Conservation (phyloP, 2,888 invertebrate species). For the Caenorhabditis sinica region DNA sequence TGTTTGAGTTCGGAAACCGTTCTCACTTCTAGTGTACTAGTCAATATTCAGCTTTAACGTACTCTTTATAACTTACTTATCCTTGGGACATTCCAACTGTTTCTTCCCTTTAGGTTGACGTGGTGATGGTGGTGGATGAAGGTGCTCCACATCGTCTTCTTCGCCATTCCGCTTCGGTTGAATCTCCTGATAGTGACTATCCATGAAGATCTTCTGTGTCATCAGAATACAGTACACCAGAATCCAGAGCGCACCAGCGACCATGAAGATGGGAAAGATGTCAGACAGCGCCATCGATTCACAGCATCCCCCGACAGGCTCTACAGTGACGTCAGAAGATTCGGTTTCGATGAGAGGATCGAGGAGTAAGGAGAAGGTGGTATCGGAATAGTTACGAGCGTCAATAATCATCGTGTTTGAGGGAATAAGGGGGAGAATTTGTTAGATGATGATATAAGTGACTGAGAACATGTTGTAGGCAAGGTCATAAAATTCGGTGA, state of each 20-base stretch:
- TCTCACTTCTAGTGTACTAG: too few species aligned
- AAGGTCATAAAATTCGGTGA: conserved; percentile 43
- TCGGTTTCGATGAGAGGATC: background rate
- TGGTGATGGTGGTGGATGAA: background rate
- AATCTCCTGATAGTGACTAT: conserved; percentile 59
- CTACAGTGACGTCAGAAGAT: conserved; percentile 19
- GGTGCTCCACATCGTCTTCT: conserved; percentile 42
- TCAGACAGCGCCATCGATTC: conserved; percentile 61
- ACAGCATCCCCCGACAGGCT: conserved; percentile 25
- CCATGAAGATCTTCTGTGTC: conserved; percentile 65
- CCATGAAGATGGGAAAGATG: conserved; percentile 63
- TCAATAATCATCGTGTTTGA: conserved; percentile 14
- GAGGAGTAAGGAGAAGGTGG: background rate
- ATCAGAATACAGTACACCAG: conserved; percentile 68
- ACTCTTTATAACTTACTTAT: conserved; percentile 36
- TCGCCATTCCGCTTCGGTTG: conserved; percentile 46
- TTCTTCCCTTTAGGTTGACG: conserved; percentile 8
- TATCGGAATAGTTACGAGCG: conserved; percentile 24
- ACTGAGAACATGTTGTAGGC: conserved; percentile 57
- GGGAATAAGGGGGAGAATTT: conserved; percentile 10
- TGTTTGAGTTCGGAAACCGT: too few species aligned
- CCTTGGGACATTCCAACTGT: conserved; percentile 2
- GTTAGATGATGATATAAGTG: conserved; percentile 22
- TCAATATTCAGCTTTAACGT: background rate
- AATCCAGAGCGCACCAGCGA: conserved; percentile 62